These are phyloP conservation scores for Oscarella lobularis DNA, from an alignment of 37 sponge, comb jelly and placozoan species.

Conservation along the genomic window DNA sequence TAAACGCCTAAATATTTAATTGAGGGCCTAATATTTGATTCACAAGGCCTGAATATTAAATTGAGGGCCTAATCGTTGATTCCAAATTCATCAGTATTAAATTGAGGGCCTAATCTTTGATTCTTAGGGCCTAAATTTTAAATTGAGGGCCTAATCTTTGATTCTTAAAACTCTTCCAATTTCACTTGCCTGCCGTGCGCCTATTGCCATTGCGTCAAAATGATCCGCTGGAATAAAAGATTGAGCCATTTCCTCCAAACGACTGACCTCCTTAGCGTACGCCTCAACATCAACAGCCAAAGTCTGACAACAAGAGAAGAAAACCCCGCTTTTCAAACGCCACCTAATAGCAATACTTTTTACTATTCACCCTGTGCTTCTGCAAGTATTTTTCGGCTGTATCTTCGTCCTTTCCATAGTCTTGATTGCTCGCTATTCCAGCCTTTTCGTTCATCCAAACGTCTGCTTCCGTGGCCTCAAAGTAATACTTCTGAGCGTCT, in stretches of 20 bases:
- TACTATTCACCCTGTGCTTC: conserved; percentile 56
- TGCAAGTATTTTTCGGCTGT: conserved; percentile 63
- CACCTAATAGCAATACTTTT: conserved; percentile 7
- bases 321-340: background rate
- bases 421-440: conserved; percentile 71
- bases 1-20: too few species aligned
- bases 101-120: too few species aligned
- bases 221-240: conserved; percentile 44
- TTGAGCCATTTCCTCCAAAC: conserved; percentile 34
- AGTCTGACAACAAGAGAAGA: conserved; percentile 16
- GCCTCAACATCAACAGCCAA: conserved; percentile 71
- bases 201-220: conserved; percentile 72
- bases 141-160: too few species aligned
- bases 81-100: too few species aligned
- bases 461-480: conserved; percentile 82
- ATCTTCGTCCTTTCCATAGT: conserved; percentile 86
- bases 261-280: conserved; percentile 40
- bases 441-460: conserved; percentile 97
- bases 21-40: too few species aligned
- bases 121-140: too few species aligned
- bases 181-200: conserved; percentile 50
- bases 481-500: conserved; percentile 59
- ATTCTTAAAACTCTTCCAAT: too few species aligned
- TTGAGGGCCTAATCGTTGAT: too few species aligned
- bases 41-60: too few species aligned